Percentiles rank a stretch among this genome's conserved stretches.
Evolutionary conservation across 1,140 invertebrate species (phyloP).

Genomic region (Orius laevigatus): DNA sequence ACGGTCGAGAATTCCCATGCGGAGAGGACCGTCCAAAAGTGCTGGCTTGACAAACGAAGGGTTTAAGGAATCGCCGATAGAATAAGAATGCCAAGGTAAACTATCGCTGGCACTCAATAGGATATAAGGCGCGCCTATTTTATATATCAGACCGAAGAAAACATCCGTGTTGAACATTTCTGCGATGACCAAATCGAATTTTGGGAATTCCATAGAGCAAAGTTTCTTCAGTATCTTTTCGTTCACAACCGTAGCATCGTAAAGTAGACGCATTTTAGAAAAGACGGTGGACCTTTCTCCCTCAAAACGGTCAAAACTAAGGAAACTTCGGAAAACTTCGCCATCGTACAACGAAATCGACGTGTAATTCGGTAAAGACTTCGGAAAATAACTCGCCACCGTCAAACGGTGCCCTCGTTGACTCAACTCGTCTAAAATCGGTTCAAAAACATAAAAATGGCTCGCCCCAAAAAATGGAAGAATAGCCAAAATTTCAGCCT

Average conservation of each 20-base stretch:
- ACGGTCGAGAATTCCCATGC: neutral
- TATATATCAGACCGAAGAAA: neutral
- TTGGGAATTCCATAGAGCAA: neutral
- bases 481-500: conserved; percentile 1
- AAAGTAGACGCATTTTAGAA: neutral
- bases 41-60: neutral
- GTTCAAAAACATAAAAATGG: neutral
- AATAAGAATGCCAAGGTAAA: conserved; percentile 2
- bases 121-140: conserved; percentile 4
- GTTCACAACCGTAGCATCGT: neutral
- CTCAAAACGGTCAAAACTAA: neutral
- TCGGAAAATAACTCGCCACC: neutral
- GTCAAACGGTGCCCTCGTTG: neutral
- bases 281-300: neutral
- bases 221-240: neutral
- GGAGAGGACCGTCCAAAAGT: neutral
- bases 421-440: neutral
- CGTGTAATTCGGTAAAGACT: neutral
- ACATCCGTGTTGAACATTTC: neutral
- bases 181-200: conserved; percentile 2
- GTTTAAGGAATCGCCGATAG: neutral
- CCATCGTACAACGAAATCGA: neutral
- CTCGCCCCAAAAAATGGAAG: neutral
- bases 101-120: neutral
- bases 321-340: neutral